Evolutionary conservation across 2,888 invertebrate species (phyloP), one percentile per base, ranked within the genome.

Genomic region (Criorhina ranunculi): DNA sequence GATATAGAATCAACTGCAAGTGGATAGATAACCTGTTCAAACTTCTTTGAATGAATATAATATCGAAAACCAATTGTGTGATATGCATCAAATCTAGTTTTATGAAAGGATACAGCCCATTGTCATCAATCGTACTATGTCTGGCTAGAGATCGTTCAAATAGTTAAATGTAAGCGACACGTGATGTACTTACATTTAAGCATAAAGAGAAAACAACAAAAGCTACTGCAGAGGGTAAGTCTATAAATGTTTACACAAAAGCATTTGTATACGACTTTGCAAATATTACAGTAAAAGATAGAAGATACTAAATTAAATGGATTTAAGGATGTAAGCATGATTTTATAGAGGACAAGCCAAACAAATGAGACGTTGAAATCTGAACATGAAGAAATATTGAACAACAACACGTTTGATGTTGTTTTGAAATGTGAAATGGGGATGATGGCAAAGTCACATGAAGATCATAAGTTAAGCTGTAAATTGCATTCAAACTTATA

Each of bases 41-140:
- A 12, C 19, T 49, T 64, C 62, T 49, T 64, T 19, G 35, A 33
- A 19, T 19, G 19, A 12, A 51, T 7, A n/a, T 3, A 24, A 31
- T 33, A 11, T 17, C 24, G 15, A 51, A 24, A 49, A 6, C 3
- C 49, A 46, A 24, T 64, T 35, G 33, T 5, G 19, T 37, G 49
- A n/a, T 51, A 64, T 64, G 49, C 64, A 49, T 49, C 37, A 46
- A 17, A 46, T 62, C 15, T 12, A 37, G 17, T 57, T 57, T 57
- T 57, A 37, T 57, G 55, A 57, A 19, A 57, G 53, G 35, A 11
- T 37, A 24, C 5, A 17, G 19, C 17, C 55, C 17, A 35, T 55
- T 55, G 33, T 33, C 55, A 37, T 57, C 35, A 19, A 37, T 57
- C 19, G 55, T 35, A 35, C 11, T 19, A 3, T 57, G 55, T 57